Conservation (phyloP, 2,113 vertebrate genomes). For the Spizaetus ornatus region DNA sequence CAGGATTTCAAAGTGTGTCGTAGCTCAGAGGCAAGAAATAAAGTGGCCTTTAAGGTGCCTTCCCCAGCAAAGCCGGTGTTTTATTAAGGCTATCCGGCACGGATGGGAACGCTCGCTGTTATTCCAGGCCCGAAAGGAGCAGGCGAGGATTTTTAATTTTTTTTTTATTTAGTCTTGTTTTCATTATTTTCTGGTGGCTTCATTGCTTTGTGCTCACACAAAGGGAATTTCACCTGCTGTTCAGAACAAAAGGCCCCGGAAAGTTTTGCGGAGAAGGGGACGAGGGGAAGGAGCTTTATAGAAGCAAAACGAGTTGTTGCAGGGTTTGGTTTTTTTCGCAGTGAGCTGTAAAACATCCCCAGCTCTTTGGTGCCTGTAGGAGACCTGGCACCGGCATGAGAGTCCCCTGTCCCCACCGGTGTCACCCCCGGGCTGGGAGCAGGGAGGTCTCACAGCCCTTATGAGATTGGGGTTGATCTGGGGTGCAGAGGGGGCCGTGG, state of each 20-base stretch:
- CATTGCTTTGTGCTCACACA: background rate
- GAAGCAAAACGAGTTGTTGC: background rate
- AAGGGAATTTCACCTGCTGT: slow-evolving; percentile 50
- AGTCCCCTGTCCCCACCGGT: background rate
- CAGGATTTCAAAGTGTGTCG: background rate
- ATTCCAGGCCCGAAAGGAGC: slow-evolving; percentile 27
- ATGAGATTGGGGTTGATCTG: fast-evolving
- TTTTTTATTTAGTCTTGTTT: background rate
- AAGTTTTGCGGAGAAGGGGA: background rate
- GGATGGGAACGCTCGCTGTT: background rate
- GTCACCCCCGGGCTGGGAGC: background rate
- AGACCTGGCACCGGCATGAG: fast-evolving
- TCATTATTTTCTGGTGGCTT: background rate
- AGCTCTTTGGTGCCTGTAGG: background rate
- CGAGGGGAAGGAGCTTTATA: background rate
- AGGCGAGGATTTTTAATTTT: background rate
- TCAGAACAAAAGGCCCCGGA: slow-evolving; percentile 28
- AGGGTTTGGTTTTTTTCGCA: background rate
- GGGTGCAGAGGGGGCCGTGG: background rate
- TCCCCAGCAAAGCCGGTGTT: background rate
- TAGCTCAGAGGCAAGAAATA: background rate
- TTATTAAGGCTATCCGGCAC: background rate
- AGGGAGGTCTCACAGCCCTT: background rate
- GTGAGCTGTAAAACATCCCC: background rate
- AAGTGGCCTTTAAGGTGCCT: slow-evolving; percentile 2